These are phyloP conservation scores for Sus cebifrons DNA, from an alignment of 2,797 vertebrate genomes.

Conservation along the genomic window DNA sequence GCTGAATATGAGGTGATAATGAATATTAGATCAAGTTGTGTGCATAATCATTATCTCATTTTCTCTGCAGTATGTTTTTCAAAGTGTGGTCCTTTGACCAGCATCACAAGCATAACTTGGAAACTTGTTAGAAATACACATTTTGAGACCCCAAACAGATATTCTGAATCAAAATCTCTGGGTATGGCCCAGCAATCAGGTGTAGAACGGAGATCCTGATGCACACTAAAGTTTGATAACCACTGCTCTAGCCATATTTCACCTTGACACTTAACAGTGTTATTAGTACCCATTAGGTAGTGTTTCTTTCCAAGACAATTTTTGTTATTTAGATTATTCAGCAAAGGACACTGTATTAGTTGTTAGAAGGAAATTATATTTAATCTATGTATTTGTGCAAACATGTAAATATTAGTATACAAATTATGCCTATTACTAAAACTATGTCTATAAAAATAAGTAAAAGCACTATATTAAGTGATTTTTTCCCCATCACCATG, in stretches of 20 bases:
- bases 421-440: constrained; percentile 65
- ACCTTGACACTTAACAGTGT: not conserved
- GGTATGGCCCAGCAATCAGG: not conserved
- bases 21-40: constrained; percentile 20
- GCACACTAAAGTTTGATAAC: not conserved
- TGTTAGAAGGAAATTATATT: constrained; percentile 72
- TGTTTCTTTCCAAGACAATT: constrained; percentile 55
- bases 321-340: constrained; percentile 72
- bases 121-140: constrained; percentile 44
- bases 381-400: constrained; percentile 50
- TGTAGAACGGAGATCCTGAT: constrained; percentile 49
- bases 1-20: constrained; percentile 21
- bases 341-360: constrained; percentile 70
- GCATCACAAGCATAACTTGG: constrained; percentile 5
- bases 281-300: constrained; percentile 59
- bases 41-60: constrained; percentile 1
- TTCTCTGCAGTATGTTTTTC: not conserved
- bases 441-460: constrained; percentile 78
- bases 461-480: constrained; percentile 79
- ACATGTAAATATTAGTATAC: constrained; percentile 23
- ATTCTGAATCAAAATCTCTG: constrained; percentile 41
- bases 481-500: constrained; percentile 49
- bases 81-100: not conserved
- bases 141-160: not conserved
- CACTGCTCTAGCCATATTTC: not conserved